These are phyloP conservation scores for Leguminivora glycinivorella DNA, from an alignment of 1,140 invertebrate species.

Conservation along the genomic window DNA sequence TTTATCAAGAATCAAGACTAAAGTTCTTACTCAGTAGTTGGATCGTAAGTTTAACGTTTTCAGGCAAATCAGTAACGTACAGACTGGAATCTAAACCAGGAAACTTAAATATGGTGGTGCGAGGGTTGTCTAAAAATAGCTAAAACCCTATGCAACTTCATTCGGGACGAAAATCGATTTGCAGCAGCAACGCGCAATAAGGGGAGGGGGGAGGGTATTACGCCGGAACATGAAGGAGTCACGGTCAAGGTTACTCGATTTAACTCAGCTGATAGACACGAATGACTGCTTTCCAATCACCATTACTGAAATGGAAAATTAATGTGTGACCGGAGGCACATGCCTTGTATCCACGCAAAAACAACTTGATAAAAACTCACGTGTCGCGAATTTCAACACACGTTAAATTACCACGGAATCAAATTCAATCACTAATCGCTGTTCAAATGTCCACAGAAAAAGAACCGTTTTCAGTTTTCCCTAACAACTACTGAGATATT, in stretches of 20 bases:
- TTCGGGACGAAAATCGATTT: constrained; percentile 47
- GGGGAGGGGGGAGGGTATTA: constrained; percentile 39
- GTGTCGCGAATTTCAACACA: background rate
- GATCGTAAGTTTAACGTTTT: too few species aligned
- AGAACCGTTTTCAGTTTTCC: too few species aligned
- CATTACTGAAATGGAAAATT: constrained; percentile 22
- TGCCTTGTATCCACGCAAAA: background rate
- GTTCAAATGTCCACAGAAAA: too few species aligned
- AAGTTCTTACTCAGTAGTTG: too few species aligned
- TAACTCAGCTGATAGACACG: constrained; percentile 38
- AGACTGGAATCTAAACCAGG: background rate
- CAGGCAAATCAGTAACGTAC: too few species aligned
- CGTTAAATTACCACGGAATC: background rate
- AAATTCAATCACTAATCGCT: background rate
- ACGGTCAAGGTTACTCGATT: constrained; percentile 61
- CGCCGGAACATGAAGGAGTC: constrained; percentile 46
- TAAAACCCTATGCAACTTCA: constrained; percentile 31
- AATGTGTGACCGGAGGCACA: background rate
- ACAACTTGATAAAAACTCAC: background rate
- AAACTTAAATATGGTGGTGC: background rate
- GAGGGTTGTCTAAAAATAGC: constrained; percentile 29
- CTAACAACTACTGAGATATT: background rate
- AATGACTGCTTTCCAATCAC: constrained; percentile 44
- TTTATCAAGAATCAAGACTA: too few species aligned
- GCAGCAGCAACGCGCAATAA: constrained; percentile 40